A percentile compares a stretch with the other conserved stretches of the same genome.
These are phyloP conservation scores for Catamblyrhynchus diadema DNA, from an alignment of 2,797 vertebrate species.

Conservation along the genomic window DNA sequence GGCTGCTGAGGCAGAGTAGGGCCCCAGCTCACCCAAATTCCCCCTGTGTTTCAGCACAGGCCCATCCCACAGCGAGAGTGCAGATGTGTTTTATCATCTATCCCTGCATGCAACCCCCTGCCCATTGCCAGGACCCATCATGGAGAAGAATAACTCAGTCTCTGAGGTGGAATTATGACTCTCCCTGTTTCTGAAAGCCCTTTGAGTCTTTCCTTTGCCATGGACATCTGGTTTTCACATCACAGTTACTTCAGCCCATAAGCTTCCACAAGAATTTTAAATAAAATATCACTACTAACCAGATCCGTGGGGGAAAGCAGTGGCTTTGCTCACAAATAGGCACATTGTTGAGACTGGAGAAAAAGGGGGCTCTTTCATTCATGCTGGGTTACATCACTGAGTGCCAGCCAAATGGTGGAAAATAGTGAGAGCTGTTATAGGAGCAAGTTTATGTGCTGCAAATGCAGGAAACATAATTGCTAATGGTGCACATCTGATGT, in stretches of 20 bases:
- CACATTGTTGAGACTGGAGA: slow-evolving; percentile 37
- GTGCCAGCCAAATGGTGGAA: neutral
- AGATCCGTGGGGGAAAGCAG: neutral
- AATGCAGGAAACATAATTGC: slow-evolving; percentile 24
- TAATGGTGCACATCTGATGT: slow-evolving; percentile 40
- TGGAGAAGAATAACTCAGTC: neutral
- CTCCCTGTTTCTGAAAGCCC: neutral
- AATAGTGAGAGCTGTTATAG: neutral
- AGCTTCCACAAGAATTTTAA: slow-evolving; percentile 58
- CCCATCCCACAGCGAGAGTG: fast-evolving
- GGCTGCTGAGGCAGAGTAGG: neutral
- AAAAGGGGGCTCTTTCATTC: slow-evolving; percentile 55
- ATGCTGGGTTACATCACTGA: slow-evolving; percentile 24
- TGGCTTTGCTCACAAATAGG: slow-evolving; percentile 49
- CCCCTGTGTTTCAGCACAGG: neutral
- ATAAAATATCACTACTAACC: slow-evolving; percentile 41
- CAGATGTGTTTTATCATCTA: neutral
- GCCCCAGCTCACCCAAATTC: neutral
- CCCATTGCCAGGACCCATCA: fast-evolving
- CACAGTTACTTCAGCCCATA: slow-evolving; percentile 37
- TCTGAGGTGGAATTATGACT: neutral
- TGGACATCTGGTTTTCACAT: slow-evolving; percentile 64
- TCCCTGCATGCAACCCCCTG: neutral
- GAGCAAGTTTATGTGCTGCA: slow-evolving; percentile 7
- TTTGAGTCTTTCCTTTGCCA: slow-evolving; percentile 25